These are phyloP conservation scores for Oxyura jamaicensis DNA, from an alignment of 2,113 vertebrate genomes.

Conservation along the genomic window DNA sequence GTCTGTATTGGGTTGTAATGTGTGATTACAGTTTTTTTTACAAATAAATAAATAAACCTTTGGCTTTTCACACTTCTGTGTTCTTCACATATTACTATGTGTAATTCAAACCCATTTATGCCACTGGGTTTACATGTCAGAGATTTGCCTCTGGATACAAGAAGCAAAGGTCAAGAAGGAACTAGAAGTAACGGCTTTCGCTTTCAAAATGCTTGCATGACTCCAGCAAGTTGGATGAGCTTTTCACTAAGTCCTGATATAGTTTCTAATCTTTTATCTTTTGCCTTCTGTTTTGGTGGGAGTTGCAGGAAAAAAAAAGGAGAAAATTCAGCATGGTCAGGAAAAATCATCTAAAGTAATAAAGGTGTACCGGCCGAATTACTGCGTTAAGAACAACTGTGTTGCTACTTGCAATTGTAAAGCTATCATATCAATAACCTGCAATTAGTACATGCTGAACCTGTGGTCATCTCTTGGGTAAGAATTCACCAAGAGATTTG, in stretches of 20 bases:
- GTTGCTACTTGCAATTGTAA: not conserved
- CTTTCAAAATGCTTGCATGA: conserved; percentile 15
- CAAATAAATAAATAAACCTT: conserved; percentile 27
- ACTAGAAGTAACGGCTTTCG: not conserved
- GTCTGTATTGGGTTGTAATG: not conserved
- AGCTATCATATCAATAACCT: not conserved
- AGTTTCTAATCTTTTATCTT: not conserved
- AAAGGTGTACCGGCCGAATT: not conserved
- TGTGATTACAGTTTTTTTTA: conserved; percentile 9
- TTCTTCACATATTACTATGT: conserved; percentile 44
- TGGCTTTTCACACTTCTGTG: conserved; percentile 52
- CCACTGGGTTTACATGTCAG: not conserved
- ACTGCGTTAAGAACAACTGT: not conserved
- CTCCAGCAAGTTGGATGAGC: conserved; percentile 3
- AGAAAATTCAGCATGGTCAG: not conserved
- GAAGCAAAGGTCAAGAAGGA: conserved; percentile 58
- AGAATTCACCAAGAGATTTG: not conserved
- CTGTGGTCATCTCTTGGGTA: not conserved
- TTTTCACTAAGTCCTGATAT: not conserved
- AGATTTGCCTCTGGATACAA: conserved; percentile 34
- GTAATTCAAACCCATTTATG: conserved; percentile 52
- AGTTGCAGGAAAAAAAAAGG: not conserved
- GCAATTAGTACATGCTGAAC: not conserved
- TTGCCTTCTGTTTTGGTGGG: not conserved
- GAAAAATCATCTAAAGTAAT: not conserved